Conservation (phyloP, 2,113 vertebrate species). For the Falcunculus frontatus region DNA sequence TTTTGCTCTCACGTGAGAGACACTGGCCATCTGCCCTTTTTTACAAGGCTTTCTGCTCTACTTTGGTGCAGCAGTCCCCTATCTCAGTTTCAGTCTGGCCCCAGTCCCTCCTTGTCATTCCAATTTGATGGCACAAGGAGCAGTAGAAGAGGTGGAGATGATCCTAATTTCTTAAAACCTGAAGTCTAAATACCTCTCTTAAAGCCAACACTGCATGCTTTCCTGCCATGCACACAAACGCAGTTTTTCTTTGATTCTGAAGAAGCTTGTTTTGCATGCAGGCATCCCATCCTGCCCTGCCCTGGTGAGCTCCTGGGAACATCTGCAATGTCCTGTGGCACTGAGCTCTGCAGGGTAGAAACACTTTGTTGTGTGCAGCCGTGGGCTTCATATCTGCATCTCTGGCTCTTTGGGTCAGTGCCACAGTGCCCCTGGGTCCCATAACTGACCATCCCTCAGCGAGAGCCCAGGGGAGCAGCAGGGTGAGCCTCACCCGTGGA, state of each 20-base stretch:
- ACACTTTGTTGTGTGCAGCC: neutral
- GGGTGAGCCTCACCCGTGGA: neutral
- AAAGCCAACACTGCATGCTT: neutral
- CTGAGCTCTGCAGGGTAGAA: neutral
- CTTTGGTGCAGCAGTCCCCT: neutral
- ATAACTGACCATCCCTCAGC: fast-evolving
- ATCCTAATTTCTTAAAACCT: neutral
- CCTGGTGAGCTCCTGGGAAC: neutral
- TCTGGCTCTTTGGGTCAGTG: neutral
- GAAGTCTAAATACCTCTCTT: neutral
- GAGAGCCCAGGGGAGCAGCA: neutral
- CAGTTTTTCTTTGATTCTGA: neutral
- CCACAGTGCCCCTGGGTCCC: neutral
- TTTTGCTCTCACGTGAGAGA: neutral
- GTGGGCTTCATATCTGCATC: neutral
- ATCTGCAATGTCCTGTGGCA: neutral
- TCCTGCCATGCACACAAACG: neutral
- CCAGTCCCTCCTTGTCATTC: neutral
- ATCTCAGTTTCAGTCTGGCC: neutral
- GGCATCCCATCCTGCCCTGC: neutral
- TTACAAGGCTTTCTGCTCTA: neutral
- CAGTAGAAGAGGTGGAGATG: neutral
- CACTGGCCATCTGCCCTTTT: neutral
- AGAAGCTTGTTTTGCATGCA: neutral
- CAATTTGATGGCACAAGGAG: neutral